These are phyloP conservation scores for Odocoileus virginianus DNA, from an alignment of 2,113 vertebrate species.

Conservation along the genomic window DNA sequence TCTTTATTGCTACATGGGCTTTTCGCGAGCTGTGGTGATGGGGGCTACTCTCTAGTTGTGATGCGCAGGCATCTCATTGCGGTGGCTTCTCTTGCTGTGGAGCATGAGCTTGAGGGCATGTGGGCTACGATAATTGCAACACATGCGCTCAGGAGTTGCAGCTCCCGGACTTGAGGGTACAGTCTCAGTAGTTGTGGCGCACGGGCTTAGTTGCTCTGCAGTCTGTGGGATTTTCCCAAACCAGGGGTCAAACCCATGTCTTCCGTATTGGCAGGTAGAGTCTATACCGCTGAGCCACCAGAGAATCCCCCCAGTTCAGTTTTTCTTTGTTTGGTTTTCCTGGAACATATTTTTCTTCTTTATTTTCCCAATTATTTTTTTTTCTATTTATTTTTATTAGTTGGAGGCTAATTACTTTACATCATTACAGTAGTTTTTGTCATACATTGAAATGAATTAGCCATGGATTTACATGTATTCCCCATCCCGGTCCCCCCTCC, in stretches of 20 bases:
- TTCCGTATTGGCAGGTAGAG: not conserved
- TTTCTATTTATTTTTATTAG: too few relatives aligned
- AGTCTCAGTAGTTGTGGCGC: not conserved
- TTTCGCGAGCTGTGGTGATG: not conserved
- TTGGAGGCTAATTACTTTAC: too few relatives aligned
- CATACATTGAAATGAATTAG: too few relatives aligned
- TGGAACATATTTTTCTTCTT: not conserved
- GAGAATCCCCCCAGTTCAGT: not conserved
- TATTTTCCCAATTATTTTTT: too few relatives aligned
- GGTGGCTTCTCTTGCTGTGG: not conserved
- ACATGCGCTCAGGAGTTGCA: fast-evolving
- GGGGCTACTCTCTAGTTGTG: not conserved
- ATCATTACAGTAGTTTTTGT: too few relatives aligned
- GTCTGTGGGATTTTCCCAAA: not conserved
- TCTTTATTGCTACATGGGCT: not conserved
- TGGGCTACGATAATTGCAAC: fast-evolving
- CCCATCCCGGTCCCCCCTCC: too few relatives aligned
- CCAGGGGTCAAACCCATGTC: not conserved
- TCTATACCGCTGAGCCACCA: not conserved
- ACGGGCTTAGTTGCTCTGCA: not conserved
- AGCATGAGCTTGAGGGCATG: not conserved
- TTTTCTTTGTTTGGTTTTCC: not conserved
- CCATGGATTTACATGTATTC: too few relatives aligned
- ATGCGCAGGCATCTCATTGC: not conserved
- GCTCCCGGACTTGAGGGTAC: not conserved